Evolutionary conservation across 2,113 vertebrate species (phyloP).

Genomic region (Phaetusa simplex): DNA sequence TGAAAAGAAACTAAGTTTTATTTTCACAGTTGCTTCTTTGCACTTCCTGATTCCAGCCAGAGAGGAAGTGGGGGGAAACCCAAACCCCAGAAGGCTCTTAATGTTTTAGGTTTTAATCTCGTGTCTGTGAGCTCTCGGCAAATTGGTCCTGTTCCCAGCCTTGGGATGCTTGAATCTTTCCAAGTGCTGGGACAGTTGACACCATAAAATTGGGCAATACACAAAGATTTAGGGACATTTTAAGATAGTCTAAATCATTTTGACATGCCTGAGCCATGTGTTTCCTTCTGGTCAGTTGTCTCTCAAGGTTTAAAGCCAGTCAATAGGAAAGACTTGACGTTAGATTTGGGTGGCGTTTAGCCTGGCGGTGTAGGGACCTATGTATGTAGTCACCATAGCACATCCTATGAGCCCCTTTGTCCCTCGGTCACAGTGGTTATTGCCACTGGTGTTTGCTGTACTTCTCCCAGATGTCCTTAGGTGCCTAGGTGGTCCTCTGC

Average conservation of each 20-base stretch:
- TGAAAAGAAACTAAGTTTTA: slow-evolving; percentile 8
- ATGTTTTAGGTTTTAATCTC: slow-evolving; percentile 1
- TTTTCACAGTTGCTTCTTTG: slow-evolving; percentile 37
- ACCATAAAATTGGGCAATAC: not conserved
- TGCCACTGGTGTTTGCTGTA: not conserved
- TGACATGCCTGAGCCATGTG: not conserved
- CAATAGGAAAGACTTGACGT: not conserved
- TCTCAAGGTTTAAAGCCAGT: not conserved
- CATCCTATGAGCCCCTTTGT: not conserved
- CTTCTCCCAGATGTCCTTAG: not conserved
- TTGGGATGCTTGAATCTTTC: not conserved
- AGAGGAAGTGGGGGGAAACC: slow-evolving; percentile 26
- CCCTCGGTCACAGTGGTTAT: not conserved
- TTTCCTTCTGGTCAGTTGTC: not conserved
- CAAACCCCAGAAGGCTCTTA: slow-evolving; percentile 36
- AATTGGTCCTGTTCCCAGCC: not conserved
- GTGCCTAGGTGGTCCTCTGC: not conserved
- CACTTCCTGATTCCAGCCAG: not conserved
- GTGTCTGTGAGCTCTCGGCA: not conserved
- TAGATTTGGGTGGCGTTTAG: not conserved
- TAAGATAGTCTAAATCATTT: not conserved
- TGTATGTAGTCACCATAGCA: not conserved
- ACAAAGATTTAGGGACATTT: not conserved
- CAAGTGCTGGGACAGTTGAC: not conserved
- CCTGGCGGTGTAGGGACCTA: not conserved